Percentiles rank a stretch among this genome's conserved stretches.
Evolutionary conservation across 2,888 invertebrate genomes (phyloP).

Genomic region (Gerosis bhagava): DNA sequence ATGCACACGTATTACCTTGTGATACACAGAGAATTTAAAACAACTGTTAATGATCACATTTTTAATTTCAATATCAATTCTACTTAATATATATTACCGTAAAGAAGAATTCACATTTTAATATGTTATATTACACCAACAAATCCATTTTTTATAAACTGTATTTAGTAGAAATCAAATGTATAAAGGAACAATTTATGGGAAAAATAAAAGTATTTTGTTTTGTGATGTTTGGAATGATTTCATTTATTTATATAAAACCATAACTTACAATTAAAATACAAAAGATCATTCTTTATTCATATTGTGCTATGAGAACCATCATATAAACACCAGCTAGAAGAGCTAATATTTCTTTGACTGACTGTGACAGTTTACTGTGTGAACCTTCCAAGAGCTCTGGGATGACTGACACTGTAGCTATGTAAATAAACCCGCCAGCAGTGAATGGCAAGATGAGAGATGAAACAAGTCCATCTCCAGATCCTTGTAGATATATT

Average conservation of each 20-base stretch:
- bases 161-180: no score
- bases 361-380: slow-evolving; percentile 91
- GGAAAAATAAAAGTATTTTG: no score
- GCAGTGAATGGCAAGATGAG: slow-evolving; percentile 99
- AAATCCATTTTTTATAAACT: no score
- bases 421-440: slow-evolving; percentile 99
- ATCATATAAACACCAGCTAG: slow-evolving; percentile 96
- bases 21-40: no score
- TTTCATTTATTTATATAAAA: slow-evolving; percentile 32
- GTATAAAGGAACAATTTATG: no score
- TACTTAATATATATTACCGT: no score
- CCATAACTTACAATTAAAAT: slow-evolving; percentile 33
- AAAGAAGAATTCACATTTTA: no score
- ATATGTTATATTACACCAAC: no score
- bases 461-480: slow-evolving; percentile 87
- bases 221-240: slow-evolving; percentile 40
- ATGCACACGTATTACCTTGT: no score
- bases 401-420: slow-evolving; percentile 99
- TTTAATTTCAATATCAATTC: no score
- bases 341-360: slow-evolving; percentile 95
- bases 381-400: slow-evolving; percentile 96
- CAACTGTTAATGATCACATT: no score
- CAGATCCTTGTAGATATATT: slow-evolving; percentile 89
- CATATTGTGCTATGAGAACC: slow-evolving; percentile 93
- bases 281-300: slow-evolving; percentile 44